Conservation (phyloP, 1,140 invertebrate genomes). For the Scaptomyza hsui region DNA sequence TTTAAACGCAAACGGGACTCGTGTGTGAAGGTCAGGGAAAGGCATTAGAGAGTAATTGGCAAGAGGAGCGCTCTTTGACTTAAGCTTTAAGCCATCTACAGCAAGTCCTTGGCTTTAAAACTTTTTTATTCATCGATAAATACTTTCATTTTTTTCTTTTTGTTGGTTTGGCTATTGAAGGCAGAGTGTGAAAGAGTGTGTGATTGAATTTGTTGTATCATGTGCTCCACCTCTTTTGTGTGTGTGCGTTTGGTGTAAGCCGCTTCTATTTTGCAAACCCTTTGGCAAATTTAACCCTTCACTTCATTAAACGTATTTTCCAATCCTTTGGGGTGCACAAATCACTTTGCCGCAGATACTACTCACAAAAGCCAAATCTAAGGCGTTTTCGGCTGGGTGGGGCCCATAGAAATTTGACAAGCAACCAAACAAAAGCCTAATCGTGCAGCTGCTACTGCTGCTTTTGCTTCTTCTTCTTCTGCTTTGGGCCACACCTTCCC, state of each 20-base stretch:
- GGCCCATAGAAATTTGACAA: conserved; percentile 80
- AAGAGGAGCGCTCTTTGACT: conserved; percentile 5
- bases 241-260: conserved; percentile 40
- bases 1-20: conserved; percentile 40
- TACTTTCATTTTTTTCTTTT: too few species aligned
- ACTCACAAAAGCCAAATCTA: conserved; percentile 47
- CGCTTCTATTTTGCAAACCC: conserved; percentile 50
- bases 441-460: conserved; percentile 62
- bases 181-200: conserved; percentile 15
- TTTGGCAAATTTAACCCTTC: conserved; percentile 74
- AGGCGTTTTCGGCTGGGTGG: conserved; percentile 45
- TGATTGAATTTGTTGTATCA: conserved; percentile 30
- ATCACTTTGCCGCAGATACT: conserved; percentile 76
- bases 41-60: conserved; percentile 52
- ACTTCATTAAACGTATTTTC: conserved; percentile 81
- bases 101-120: conserved; percentile 28
- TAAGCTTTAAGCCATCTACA: conserved; percentile 39
- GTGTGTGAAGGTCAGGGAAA: conserved; percentile 66
- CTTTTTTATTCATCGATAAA: conserved; percentile 31
- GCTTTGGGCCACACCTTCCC: conserved; percentile 48
- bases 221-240: conserved; percentile 36
- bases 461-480: not conserved
- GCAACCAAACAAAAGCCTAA: conserved; percentile 80
- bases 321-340: conserved; percentile 67
- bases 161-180: conserved; percentile 48